Evolutionary conservation across 2,797 vertebrate genomes (phyloP).

Genomic region (Megaceryle alcyon): DNA sequence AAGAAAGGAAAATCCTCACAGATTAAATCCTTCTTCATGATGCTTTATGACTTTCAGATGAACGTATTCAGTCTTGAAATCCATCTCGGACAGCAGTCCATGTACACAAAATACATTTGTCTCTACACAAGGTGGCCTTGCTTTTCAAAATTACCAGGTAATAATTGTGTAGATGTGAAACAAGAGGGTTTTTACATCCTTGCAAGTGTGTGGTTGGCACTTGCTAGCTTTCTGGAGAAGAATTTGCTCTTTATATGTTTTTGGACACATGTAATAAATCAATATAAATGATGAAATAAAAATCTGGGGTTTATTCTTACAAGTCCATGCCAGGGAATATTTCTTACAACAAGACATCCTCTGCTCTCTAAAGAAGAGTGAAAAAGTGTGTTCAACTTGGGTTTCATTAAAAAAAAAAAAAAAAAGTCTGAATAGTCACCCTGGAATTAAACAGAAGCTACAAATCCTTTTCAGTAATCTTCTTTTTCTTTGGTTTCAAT

Average conservation of each 20-base stretch:
- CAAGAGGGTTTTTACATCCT: not conserved
- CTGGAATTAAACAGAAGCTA: not conserved
- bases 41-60: not conserved
- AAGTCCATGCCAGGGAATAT: not conserved
- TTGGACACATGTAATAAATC: not conserved
- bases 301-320: not conserved
- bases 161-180: not conserved
- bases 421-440: not conserved
- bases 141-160: not conserved
- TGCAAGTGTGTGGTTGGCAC: not conserved
- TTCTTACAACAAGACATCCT: not conserved
- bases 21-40: not conserved
- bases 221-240: not conserved
- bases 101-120: fast-evolving
- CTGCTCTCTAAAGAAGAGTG: too few relatives aligned
- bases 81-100: not conserved
- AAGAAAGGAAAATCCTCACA: not conserved
- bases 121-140: not conserved
- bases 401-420: not conserved
- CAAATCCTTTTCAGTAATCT: not conserved
- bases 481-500: not conserved
- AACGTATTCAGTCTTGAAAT: not conserved
- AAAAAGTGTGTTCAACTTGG: not conserved
- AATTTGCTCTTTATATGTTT: not conserved
- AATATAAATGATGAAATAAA: not conserved